phyloP scores from a whole-genome alignment of 2,113 vertebrate genomes.

The Anguilla japonica region DNA sequence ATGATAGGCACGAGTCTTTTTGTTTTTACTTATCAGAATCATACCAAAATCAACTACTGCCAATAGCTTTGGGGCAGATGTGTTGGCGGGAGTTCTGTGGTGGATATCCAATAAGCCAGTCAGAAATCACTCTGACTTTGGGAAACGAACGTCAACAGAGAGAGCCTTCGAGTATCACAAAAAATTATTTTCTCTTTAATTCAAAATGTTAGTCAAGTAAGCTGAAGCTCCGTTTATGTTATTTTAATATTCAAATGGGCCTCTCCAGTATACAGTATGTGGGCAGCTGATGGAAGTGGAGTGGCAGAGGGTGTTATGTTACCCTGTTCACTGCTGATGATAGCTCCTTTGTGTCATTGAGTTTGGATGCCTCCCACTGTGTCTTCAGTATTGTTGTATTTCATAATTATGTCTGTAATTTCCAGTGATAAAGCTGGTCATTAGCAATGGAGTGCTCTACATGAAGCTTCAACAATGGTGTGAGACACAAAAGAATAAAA shows the following conservation, averaged over 20 bases:
- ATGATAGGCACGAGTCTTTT: too few relatives aligned
- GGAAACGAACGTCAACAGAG: background rate
- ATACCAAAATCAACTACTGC: background rate
- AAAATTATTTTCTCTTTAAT: background rate
- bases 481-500: conserved; percentile 44
- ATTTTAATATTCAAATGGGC: background rate
- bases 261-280: background rate
- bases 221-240: background rate
- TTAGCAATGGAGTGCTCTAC: conserved; percentile 59
- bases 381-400: background rate
- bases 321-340: background rate
- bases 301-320: background rate
- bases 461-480: conserved; percentile 57
- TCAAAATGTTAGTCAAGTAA: background rate
- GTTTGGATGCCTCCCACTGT: background rate
- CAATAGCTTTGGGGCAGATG: background rate
- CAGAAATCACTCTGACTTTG: background rate
- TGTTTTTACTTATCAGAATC: background rate
- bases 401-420: conserved; percentile 3
- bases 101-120: background rate
- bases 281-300: background rate
- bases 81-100: background rate
- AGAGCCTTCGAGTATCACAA: too few relatives aligned
- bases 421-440: conserved; percentile 53
- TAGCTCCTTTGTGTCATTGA: background rate